Evolutionary conservation across 1,140 invertebrate genomes (phyloP).

Genomic region (Lycorma delicatula): DNA sequence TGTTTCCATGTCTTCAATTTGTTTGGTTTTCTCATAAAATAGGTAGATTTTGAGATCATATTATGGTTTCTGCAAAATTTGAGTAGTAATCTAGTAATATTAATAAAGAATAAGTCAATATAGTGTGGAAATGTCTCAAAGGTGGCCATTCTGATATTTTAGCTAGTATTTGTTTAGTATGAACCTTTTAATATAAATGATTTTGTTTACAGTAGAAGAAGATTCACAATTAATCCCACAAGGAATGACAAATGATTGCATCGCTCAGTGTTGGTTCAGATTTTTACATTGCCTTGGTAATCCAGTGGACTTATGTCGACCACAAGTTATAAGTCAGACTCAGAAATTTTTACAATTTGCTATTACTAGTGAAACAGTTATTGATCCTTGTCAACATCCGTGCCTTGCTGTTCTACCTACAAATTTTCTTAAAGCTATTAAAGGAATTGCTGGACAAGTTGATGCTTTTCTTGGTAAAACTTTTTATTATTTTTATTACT

Average conservation of each 20-base stretch:
- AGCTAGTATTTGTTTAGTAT: too few relatives aligned
- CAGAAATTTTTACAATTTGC: slow-evolving; percentile 58
- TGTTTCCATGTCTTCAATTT: too few relatives aligned
- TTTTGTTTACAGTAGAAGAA: slow-evolving; percentile 60
- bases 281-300: slow-evolving; percentile 88
- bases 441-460: slow-evolving; percentile 83
- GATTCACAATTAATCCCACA: slow-evolving; percentile 68
- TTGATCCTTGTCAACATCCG: slow-evolving; percentile 86
- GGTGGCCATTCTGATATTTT: too few relatives aligned
- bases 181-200: too few relatives aligned
- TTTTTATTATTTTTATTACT: not conserved
- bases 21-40: too few relatives aligned
- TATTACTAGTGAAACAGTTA: slow-evolving; percentile 51
- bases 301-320: slow-evolving; percentile 80
- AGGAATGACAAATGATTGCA: slow-evolving; percentile 78
- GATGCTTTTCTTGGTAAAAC: slow-evolving; percentile 88
- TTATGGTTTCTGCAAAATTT: too few relatives aligned
- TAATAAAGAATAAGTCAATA: too few relatives aligned
- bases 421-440: slow-evolving; percentile 91
- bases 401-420: slow-evolving; percentile 76
- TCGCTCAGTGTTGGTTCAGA: slow-evolving; percentile 91
- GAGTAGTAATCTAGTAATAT: too few relatives aligned
- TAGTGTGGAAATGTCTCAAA: too few relatives aligned
- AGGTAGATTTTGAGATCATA: too few relatives aligned
- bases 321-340: slow-evolving; percentile 52